Conservation (phyloP, 1,140 invertebrate species). For the Bombus haemorrhoidalis region DNA sequence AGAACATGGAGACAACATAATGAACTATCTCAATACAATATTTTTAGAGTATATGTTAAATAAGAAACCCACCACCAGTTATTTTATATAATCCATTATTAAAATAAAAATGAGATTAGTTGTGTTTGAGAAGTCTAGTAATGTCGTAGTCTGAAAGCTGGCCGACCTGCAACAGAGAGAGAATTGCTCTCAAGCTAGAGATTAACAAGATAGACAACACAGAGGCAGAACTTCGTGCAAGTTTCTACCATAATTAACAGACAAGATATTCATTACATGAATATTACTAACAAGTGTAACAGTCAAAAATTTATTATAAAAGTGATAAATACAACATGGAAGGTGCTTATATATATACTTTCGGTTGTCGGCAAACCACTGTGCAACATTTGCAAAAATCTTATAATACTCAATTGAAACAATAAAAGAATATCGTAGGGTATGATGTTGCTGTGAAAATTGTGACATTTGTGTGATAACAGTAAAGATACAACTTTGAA, state of each 20-base stretch:
- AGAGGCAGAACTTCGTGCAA: conserved; percentile 50
- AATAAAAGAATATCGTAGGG: conserved; percentile 3
- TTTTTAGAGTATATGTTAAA: conserved; percentile 56
- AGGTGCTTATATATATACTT: conserved; percentile 40
- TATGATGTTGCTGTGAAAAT: conserved; percentile 22
- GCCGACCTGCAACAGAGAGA: conserved; percentile 83
- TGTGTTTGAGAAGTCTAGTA: conserved; percentile 80
- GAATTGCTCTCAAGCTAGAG: conserved; percentile 80
- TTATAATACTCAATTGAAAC: conserved; percentile 11
- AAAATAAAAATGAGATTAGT: conserved; percentile 76
- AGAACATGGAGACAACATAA: conserved; percentile 34
- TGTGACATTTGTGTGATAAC: conserved; percentile 36
- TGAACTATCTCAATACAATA: conserved; percentile 54
- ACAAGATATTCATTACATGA: neutral
- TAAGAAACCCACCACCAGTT: conserved; percentile 76
- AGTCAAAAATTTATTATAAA: conserved; percentile 14
- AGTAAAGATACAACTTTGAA: conserved; percentile 22
- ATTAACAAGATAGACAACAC: conserved; percentile 59
- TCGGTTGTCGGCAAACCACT: conserved; percentile 21
- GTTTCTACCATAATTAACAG: conserved; percentile 41
- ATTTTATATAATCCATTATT: conserved; percentile 71
- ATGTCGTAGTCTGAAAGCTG: conserved; percentile 84
- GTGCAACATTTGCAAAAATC: conserved; percentile 29
- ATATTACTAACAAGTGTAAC: conserved; percentile 32
- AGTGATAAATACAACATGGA: conserved; percentile 44